Conservation (phyloP, 1,140 invertebrate species). For the Cydia fagiglandana region DNA sequence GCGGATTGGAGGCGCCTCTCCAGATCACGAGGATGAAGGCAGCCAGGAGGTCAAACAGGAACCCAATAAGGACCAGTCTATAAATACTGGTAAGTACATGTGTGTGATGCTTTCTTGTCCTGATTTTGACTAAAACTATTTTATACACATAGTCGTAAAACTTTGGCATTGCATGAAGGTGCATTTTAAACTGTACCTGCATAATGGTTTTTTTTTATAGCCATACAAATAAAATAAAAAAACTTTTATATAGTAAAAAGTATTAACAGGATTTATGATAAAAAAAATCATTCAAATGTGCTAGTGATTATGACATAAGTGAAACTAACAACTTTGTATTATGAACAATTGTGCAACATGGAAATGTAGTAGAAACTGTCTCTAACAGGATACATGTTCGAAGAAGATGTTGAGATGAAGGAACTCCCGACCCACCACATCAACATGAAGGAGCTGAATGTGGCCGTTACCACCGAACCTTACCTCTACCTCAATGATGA, state of each 20-base stretch:
- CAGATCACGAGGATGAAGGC: not conserved
- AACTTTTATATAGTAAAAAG: too few species aligned
- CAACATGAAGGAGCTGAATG: not conserved
- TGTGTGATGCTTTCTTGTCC: not conserved
- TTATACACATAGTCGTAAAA: too few species aligned
- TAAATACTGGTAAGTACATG: not conserved
- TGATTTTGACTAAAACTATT: not conserved
- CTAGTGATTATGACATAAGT: not conserved
- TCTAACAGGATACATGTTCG: slow-evolving; percentile 25
- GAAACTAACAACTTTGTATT: not conserved
- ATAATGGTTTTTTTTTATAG: too few species aligned
- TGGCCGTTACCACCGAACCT: slow-evolving; percentile 7
- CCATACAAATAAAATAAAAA: too few species aligned
- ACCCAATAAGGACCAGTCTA: not conserved
- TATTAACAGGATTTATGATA: not conserved
- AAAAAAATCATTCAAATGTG: not conserved
- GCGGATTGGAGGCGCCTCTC: not conserved
- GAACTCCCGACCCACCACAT: not conserved
- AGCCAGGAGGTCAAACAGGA: not conserved
- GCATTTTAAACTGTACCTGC: too few species aligned
- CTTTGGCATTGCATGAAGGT: too few species aligned
- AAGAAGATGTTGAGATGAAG: slow-evolving; percentile 19
- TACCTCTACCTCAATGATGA: not conserved
- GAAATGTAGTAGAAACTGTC: slow-evolving; percentile 27
- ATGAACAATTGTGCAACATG: slow-evolving; percentile 1